These are phyloP conservation scores for Hylyphantes graminicola DNA, from an alignment of 1,140 invertebrate genomes.

Conservation along the genomic window DNA sequence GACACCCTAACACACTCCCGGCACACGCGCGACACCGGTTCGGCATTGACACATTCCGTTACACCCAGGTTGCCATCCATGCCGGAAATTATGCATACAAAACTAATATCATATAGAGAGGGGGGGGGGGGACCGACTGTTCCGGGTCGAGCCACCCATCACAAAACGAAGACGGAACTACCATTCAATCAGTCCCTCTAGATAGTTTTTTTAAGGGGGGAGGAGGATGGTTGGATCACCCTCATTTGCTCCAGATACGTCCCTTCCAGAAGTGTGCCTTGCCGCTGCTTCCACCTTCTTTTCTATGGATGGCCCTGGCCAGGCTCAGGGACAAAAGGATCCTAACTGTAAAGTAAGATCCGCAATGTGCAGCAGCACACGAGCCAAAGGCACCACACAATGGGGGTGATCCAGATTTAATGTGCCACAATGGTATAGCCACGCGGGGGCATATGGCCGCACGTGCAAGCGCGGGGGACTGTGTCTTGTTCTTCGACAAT, in stretches of 20 bases:
- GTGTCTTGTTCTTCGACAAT: constrained; percentile 4
- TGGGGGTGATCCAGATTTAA: constrained; percentile 13
- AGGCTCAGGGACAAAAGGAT: background rate
- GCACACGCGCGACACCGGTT: too few species aligned
- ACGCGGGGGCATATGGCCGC: background rate
- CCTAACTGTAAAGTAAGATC: constrained; percentile 1
- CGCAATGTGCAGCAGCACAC: constrained; percentile 36
- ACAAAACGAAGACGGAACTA: constrained; percentile 38
- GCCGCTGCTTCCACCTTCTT: constrained; percentile 32
- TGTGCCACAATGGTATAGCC: background rate
- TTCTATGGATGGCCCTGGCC: background rate
- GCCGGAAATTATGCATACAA: constrained; percentile 27
- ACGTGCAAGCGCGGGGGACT: background rate
- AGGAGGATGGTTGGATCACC: constrained; percentile 4
- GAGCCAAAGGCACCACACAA: constrained; percentile 3
- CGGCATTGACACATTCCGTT: constrained; percentile 11
- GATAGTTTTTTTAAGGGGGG: constrained; percentile 4
- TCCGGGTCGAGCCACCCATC: constrained; percentile 30
- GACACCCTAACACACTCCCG: background rate
- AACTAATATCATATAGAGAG: background rate
- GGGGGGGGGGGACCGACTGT: background rate
- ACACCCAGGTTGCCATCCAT: constrained; percentile 14
- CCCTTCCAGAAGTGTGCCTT: constrained; percentile 30
- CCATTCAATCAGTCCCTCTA: constrained; percentile 10
- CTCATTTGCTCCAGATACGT: constrained; percentile 35